Conservation (phyloP, 2,888 invertebrate species). For the Drosophila maculinotata region DNA sequence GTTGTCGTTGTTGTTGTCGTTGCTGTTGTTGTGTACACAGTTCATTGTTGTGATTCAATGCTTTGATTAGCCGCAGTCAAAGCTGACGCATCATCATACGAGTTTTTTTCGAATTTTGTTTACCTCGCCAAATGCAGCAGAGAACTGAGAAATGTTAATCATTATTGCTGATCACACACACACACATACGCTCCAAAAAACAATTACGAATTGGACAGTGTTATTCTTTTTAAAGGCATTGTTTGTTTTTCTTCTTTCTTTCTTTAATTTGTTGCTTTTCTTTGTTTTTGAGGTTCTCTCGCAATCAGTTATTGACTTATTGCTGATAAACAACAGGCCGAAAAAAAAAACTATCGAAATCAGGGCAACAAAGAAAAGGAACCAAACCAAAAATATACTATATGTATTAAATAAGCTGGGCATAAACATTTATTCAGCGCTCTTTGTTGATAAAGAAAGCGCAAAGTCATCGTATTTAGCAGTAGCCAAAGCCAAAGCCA, state of each 20-base stretch:
- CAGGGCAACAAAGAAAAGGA: conserved; percentile 19
- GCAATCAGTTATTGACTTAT: conserved; percentile 78
- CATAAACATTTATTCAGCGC: conserved; percentile 38
- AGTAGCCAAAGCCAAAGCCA: conserved; percentile 1
- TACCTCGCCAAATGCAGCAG: conserved; percentile 20
- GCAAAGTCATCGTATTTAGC: conserved; percentile 54
- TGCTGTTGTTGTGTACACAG: conserved; percentile 17
- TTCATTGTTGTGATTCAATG: conserved; percentile 37
- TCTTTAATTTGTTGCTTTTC: neutral
- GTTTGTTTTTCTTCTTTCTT: conserved; percentile 32
- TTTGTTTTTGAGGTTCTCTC: conserved; percentile 16
- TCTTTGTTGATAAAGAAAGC: conserved; percentile 52
- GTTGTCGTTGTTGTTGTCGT: neutral
- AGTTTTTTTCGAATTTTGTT: conserved; percentile 22
- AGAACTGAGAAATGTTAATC: neutral
- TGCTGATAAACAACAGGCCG: conserved; percentile 45
- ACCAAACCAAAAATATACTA: neutral
- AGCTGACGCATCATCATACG: conserved; percentile 33
- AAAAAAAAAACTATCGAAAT: conserved; percentile 32
- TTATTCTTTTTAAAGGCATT: conserved; percentile 56
- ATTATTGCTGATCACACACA: conserved; percentile 24
- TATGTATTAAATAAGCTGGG: conserved; percentile 13
- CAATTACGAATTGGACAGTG: neutral
- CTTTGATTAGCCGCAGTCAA: conserved; percentile 17
- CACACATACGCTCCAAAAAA: neutral